Percentiles rank a stretch among this genome's conserved stretches.
Conservation (phyloP, 1,140 invertebrate genomes). For the Tetraneura akinire region DNA sequence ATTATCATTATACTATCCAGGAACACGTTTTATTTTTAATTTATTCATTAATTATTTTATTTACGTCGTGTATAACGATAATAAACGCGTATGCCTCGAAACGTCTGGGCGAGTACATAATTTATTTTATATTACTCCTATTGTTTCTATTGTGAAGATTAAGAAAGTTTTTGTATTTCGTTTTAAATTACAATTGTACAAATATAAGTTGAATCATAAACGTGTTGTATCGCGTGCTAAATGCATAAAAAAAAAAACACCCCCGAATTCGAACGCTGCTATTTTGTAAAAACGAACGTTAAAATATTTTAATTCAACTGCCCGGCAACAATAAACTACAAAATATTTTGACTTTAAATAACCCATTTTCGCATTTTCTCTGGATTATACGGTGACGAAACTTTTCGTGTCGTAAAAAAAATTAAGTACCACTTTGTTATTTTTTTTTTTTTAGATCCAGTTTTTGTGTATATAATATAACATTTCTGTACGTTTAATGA, state of each 20-base stretch:
- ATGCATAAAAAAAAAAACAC: background rate
- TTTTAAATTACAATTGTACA: slow-evolving; percentile 1
- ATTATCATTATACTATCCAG: too few relatives aligned
- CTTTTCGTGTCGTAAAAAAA: background rate
- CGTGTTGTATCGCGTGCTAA: too few relatives aligned
- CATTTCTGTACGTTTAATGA: too few relatives aligned
- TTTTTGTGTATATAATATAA: too few relatives aligned
- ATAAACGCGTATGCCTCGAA: too few relatives aligned
- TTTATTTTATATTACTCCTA: too few relatives aligned
- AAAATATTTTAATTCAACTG: background rate
- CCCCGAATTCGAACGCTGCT: background rate
- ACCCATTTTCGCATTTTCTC: background rate
- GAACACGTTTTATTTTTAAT: too few relatives aligned
- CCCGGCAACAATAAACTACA: background rate
- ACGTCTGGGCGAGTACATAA: too few relatives aligned
- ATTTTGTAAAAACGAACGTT: background rate
- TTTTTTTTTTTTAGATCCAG: too few relatives aligned
- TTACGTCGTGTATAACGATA: too few relatives aligned
- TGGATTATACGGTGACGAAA: background rate
- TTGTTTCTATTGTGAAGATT: background rate
- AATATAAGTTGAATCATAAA: background rate
- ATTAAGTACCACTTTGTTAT: too few relatives aligned
- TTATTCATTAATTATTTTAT: too few relatives aligned
- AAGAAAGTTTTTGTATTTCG: background rate
- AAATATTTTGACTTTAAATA: slow-evolving; percentile 1